Evolutionary conservation across 2,888 invertebrate species (phyloP), one percentile per base, ranked within the genome.

Genomic region (Amblyjoppa fuscipennis): DNA sequence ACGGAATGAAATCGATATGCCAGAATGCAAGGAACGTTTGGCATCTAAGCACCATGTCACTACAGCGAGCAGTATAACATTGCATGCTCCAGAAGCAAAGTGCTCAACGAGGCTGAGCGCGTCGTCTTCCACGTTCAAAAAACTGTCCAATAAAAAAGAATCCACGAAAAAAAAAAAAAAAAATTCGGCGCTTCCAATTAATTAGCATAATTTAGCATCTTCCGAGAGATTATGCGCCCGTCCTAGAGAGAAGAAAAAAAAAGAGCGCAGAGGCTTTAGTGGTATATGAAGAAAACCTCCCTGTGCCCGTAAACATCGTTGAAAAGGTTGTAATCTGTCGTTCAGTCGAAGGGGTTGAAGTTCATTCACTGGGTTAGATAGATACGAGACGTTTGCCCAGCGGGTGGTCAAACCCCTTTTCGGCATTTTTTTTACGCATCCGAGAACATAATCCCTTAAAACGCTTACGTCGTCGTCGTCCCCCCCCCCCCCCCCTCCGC

Each of bases 361-460:
- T 28, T 66, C 53, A 41, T 11, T 51, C 28, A 53, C 25, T 16
- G 16, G 1, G 56, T 64, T 73, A 31, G 49, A 53, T 74, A 78
- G 75, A 86, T 77, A 76, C 79, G 69, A 83, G 83, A 89, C 64
- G 88, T 92, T 92, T 88, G 91, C 94, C 90, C 94, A 93, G 94
- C 94, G 94, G 94, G 94, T 94, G 94, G 94, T 94, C 93, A 64
- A 93, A 93, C 93, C 94, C 93, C 91, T 91, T 92, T 91, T 87
- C 85, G 89, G 91, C 90, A 64, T 64, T 64, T 64, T 92, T 91
- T 93, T 93, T 92, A 92, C 93, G 94, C 93, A 91, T 91, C 93
- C 91, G 89, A 92, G 92, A 91, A 88, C 91, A 89, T 94, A 94
- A 94, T 94, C 93, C 92, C 90, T 93, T 94, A 93, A 94, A 94